Evolutionary conservation across 2,888 invertebrate species (phyloP).

Genomic region (Salpingus planirostris): DNA sequence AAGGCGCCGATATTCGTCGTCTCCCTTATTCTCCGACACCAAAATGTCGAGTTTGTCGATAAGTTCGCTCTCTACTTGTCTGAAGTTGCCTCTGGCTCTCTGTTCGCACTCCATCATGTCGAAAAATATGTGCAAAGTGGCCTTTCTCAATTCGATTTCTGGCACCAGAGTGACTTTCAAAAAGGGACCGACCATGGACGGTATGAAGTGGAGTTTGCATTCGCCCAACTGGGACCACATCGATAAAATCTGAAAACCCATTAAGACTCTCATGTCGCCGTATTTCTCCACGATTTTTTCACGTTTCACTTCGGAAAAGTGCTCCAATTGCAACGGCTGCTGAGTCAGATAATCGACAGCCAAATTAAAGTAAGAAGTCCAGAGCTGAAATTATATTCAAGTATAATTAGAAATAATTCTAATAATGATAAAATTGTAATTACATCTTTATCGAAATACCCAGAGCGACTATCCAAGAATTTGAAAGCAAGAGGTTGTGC

Average conservation of each 20-base stretch:
- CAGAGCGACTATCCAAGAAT: constrained; percentile 62
- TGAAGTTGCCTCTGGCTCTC: constrained; percentile 72
- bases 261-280: constrained; percentile 84
- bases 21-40: constrained; percentile 89
- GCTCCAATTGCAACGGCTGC: constrained; percentile 69
- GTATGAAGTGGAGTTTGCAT: constrained; percentile 81
- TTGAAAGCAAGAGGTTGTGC: constrained; percentile 79
- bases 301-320: constrained; percentile 70
- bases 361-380: constrained; percentile 68
- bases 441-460: constrained; percentile 70
- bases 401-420: constrained; percentile 3
- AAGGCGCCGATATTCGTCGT: constrained; percentile 85
- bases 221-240: constrained; percentile 87
- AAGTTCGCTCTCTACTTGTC: constrained; percentile 84
- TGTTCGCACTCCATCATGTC: constrained; percentile 94
- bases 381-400: constrained; percentile 38
- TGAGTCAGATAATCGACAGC: constrained; percentile 76
- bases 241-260: constrained; percentile 85
- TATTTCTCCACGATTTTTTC: constrained; percentile 71
- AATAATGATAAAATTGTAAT: no score
- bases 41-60: constrained; percentile 90
- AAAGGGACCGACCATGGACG: constrained; percentile 88
- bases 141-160: constrained; percentile 74
- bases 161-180: constrained; percentile 88
- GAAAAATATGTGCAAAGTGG: constrained; percentile 85